A percentile compares a stretch with the other conserved stretches of the same genome.
These are phyloP conservation scores for Branchinecta lynchi DNA, from an alignment of 1,140 invertebrate genomes.

Conservation along the genomic window DNA sequence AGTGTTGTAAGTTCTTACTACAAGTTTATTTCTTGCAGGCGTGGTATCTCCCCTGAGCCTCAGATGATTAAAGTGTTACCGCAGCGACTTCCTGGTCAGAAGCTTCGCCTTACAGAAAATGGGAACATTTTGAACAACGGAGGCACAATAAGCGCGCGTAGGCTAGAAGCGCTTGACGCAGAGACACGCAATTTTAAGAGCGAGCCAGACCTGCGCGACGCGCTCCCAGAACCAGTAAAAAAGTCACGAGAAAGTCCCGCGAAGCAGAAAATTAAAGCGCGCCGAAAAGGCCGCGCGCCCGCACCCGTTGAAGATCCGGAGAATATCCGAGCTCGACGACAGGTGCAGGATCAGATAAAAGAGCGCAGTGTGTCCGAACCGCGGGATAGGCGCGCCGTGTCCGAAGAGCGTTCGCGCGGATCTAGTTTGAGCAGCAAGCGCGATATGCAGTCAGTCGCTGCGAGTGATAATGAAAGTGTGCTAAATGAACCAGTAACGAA, in stretches of 20 bases:
- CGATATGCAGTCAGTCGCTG: neutral
- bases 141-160: constrained; percentile 16
- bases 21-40: neutral
- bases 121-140: constrained; percentile 15
- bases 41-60: neutral
- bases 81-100: constrained; percentile 11
- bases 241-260: constrained; percentile 12
- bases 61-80: constrained; percentile 16
- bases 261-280: constrained; percentile 10
- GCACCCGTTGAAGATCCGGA: neutral
- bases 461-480: neutral
- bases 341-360: neutral
- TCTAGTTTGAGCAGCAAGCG: constrained; percentile 13
- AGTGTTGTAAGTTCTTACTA: no score
- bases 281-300: constrained; percentile 6
- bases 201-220: constrained; percentile 11
- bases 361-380: neutral
- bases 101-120: constrained; percentile 12
- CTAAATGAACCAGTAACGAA: constrained; percentile 5
- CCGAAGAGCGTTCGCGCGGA: neutral
- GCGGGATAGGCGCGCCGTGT: neutral
- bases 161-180: neutral
- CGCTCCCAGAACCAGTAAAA: neutral
- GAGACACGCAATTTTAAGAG: constrained; percentile 10
- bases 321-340: neutral